Evolutionary conservation across 2,113 vertebrate species (phyloP), one percentile per base, ranked within the genome.

Genomic region (Etheostoma spectabile): DNA sequence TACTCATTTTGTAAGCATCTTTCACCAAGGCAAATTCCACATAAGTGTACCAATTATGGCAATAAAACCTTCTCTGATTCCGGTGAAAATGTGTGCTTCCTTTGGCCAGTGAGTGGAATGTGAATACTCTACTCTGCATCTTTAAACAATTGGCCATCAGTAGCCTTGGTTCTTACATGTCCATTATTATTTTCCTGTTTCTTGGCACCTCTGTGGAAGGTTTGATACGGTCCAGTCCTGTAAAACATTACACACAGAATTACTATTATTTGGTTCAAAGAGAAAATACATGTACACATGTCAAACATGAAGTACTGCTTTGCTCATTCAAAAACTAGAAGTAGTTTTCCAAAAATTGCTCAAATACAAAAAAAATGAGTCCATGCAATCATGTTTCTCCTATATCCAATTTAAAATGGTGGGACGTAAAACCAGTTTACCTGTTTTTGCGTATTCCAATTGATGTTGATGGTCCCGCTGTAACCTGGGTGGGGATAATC

Each of bases 401-500:
- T n/a, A 16, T 46, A 48, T 46, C 22, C 42, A 24, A 67, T 53
- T 30, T 66, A 1, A 64, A 66, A 30, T 66, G 24, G 24, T 24
- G 21, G 3, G 4, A 57, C n/a, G 49, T 48, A 51, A 70, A 7
- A 38, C 2, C 2, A 56, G 33, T 6, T 56, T 61, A 91, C 92
- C 89, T 74, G 62, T 77, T 77, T 74, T 48, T 13, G 27, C 1
- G 6, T 63, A 76, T 46, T 70, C 81, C 46, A 49, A 45, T 1
- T 68, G 67, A 57, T 77, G 78, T 12, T 77, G 77, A 72, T 78
- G 80, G 60, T 86, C 82, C n/a, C 5, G 30, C 24, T 88, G 74
- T 79, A 86, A 72, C 35, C 66, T 78, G 7, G 92, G 68, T 5
- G 89, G 80, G 16, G 91, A 90, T 46, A 85, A 79, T 71, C 81